phyloP scores from a whole-genome alignment of 2,888 invertebrate species.

The Aphodius sticticus region DNA sequence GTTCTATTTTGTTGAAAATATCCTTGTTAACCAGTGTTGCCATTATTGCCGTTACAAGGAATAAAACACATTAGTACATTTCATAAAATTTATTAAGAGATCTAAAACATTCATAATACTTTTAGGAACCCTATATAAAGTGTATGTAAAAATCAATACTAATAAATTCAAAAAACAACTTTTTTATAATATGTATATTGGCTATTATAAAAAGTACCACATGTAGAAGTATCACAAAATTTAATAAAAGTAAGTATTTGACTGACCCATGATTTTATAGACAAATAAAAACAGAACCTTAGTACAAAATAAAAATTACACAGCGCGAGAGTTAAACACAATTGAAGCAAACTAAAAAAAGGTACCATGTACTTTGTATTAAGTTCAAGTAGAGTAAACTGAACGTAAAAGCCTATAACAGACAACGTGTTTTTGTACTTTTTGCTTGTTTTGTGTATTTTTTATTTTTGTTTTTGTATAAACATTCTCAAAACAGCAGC shows the following conservation, averaged over 20 bases:
- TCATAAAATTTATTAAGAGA: constrained; percentile 34
- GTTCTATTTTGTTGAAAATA: no score
- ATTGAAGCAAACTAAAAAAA: constrained; percentile 10
- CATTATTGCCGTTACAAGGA: not conserved
- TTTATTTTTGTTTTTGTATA: constrained; percentile 9
- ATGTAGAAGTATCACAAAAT: constrained; percentile 28
- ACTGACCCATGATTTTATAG: constrained; percentile 13
- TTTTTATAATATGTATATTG: not conserved
- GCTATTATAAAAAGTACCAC: constrained; percentile 26
- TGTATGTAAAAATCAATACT: constrained; percentile 23
- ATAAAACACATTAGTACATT: constrained; percentile 14
- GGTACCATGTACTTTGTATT: not conserved
- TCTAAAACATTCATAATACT: constrained; percentile 31
- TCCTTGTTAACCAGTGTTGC: not conserved
- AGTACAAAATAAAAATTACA: constrained; percentile 12
- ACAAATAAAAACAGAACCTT: constrained; percentile 6
- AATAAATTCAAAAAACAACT: constrained; percentile 11
- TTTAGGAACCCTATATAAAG: constrained; percentile 26
- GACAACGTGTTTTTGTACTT: constrained; percentile 23
- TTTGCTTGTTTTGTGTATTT: constrained; percentile 18
- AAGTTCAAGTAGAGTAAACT: not conserved
- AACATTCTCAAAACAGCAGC: constrained; percentile 8
- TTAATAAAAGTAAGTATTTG: constrained; percentile 14
- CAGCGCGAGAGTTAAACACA: not conserved
- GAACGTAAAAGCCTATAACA: constrained; percentile 15